Evolutionary conservation across 2,113 vertebrate genomes (phyloP).

Genomic region (Ramphastos sulfuratus): DNA sequence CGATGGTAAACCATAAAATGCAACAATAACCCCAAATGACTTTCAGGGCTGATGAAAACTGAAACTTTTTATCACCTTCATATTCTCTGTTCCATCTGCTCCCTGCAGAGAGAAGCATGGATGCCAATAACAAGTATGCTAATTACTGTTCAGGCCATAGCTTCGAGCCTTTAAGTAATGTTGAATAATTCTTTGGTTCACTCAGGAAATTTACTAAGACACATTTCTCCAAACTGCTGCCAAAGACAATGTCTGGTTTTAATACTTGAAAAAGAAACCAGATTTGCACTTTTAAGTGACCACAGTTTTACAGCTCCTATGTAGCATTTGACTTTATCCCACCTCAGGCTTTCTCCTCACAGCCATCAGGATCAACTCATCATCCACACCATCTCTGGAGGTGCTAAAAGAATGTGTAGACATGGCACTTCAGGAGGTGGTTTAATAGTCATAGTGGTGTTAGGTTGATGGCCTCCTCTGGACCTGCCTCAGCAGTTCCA

Average conservation of each 20-base stretch:
- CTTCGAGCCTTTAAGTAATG: conserved; percentile 77
- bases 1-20: too few species aligned
- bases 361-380: not conserved
- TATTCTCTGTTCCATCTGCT: conserved; percentile 38
- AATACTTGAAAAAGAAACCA: conserved; percentile 80
- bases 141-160: conserved; percentile 73
- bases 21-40: too few species aligned
- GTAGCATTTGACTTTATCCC: conserved; percentile 25
- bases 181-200: conserved; percentile 71
- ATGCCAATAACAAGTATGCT: conserved; percentile 74
- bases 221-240: conserved; percentile 76
- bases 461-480: too few species aligned
- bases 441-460: too few species aligned
- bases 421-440: too few species aligned
- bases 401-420: too few species aligned
- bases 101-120: conserved; percentile 59
- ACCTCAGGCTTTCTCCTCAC: conserved; percentile 29
- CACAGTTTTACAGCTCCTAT: conserved; percentile 69
- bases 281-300: conserved; percentile 78
- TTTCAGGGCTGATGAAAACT: too few species aligned
- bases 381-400: not conserved
- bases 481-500: too few species aligned
- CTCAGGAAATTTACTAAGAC: conserved; percentile 79
- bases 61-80: too few species aligned
- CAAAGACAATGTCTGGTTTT: conserved; percentile 80